Conservation (phyloP, 2,113 vertebrate species). For the Amblyornis subalaris region DNA sequence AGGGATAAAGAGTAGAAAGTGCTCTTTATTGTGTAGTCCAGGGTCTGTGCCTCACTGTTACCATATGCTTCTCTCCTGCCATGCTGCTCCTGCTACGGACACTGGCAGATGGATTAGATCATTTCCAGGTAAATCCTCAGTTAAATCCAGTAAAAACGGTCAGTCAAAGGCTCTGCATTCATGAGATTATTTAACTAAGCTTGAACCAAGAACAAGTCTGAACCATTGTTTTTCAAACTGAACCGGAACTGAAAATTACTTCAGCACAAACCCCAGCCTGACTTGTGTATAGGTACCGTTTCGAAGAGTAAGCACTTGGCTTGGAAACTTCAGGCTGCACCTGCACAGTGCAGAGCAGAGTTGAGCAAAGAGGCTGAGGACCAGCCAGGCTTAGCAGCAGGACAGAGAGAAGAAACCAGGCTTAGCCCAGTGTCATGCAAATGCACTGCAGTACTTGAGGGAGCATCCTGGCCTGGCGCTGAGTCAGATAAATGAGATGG, state of each 20-base stretch:
- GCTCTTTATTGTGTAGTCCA: neutral
- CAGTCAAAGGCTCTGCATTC: neutral
- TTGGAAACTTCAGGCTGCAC: neutral
- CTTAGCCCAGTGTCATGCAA: neutral
- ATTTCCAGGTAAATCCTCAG: neutral
- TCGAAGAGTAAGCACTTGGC: neutral
- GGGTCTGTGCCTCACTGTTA: neutral
- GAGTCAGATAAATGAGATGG: neutral
- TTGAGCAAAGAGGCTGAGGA: neutral
- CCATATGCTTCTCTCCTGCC: rapidly evolving
- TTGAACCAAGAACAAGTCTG: neutral
- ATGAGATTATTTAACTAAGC: neutral
- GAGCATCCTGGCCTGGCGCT: neutral
- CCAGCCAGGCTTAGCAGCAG: rapidly evolving
- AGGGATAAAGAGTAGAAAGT: neutral
- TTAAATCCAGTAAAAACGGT: neutral
- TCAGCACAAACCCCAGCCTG: neutral
- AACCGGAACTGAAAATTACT: neutral
- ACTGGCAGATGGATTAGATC: neutral
- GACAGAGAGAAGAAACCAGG: neutral
- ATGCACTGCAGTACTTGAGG: neutral
- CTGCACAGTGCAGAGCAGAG: neutral
- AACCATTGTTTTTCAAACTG: neutral
- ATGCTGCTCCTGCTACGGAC: neutral
- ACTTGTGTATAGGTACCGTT: neutral